These are phyloP conservation scores for Actias luna DNA, from an alignment of 2,888 invertebrate genomes.

Conservation along the genomic window DNA sequence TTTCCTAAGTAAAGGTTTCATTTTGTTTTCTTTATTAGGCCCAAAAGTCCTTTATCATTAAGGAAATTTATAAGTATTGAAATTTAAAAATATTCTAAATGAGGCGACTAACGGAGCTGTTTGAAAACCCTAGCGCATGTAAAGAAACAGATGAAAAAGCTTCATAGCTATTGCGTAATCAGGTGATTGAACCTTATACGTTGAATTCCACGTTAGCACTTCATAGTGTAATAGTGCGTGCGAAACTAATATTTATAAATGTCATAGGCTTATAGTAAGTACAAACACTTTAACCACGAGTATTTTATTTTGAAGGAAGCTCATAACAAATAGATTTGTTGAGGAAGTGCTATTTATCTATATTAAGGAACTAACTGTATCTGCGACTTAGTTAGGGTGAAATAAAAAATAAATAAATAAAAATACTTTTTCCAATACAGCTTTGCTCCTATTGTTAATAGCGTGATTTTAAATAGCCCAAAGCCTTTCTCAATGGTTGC, in stretches of 20 bases:
- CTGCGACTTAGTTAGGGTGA: too few species aligned
- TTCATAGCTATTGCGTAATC: constrained; percentile 16
- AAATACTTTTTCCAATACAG: too few species aligned
- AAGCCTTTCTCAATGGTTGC: too few species aligned
- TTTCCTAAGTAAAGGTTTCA: too few species aligned
- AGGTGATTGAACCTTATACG: constrained; percentile 30
- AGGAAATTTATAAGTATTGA: neutral
- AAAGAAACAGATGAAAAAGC: constrained; percentile 11
- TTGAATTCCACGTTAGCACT: constrained; percentile 16
- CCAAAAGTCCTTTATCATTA: too few species aligned
- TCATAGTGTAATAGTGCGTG: neutral
- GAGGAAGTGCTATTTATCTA: too few species aligned
- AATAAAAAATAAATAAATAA: too few species aligned
- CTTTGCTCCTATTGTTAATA: too few species aligned
- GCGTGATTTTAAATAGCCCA: too few species aligned
- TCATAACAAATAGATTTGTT: neutral
- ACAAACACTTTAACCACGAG: neutral
- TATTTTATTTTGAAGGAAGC: neutral
- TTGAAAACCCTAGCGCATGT: neutral
- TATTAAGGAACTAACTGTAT: too few species aligned
- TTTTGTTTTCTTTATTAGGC: too few species aligned
- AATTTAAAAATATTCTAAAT: neutral
- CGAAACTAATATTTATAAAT: constrained; percentile 7
- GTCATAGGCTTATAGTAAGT: neutral
- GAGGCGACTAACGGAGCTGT: neutral